Base-by-base conservation (phyloP, 2,113 vertebrate genomes). In the Hemiscyllium ocellatum region DNA sequence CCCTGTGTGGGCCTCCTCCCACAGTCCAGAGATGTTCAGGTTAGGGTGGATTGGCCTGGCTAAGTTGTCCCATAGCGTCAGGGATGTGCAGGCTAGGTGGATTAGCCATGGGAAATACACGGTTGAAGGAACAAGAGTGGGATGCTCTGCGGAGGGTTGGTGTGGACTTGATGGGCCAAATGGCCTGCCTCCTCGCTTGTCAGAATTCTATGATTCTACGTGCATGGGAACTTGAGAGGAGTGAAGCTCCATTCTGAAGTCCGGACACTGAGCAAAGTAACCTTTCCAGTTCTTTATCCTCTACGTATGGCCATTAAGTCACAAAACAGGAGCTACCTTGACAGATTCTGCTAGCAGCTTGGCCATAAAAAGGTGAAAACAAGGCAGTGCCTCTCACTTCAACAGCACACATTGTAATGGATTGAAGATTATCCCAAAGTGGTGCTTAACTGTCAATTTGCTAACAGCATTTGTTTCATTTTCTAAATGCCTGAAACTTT, bases 381-480 rank as follows among this genome's bases (percentile, higher is more conserved):
- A 61, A 4, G 29, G 52, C 26, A 61, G 29, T 19, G 29, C 20
- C 33, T 90, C 61, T 90, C 26, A 4, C 87, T 90, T 90, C 15
- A 29, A 24, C 29, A 56, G 29, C 19, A 52, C 52, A 56, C 52
- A 7, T n/a, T 90, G 26, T 90, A 61, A 65, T 90, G 52, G 29
- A 52, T 61, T 56, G 52, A 65, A 61, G 56, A 90, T 90, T 65
- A 90, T 90, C 87, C 56, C 87, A 90, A 56, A 52, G 86, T 89
- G 86, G 24, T 89, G 56, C 87, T 90, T 61, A 29, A 17, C 87
- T n/a, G 56, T 90, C 56, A 65, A 12, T 52, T 33, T 90, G 50
- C 12, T 15, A 19, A 61, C 17, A 90, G n/a, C 29, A 56, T 90
- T 90, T 29, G 26, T 65, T n/a, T 61, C 87, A 61, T 56, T 52